These are phyloP conservation scores for Agrilus mali DNA, from an alignment of 2,888 invertebrate species.

Conservation along the genomic window DNA sequence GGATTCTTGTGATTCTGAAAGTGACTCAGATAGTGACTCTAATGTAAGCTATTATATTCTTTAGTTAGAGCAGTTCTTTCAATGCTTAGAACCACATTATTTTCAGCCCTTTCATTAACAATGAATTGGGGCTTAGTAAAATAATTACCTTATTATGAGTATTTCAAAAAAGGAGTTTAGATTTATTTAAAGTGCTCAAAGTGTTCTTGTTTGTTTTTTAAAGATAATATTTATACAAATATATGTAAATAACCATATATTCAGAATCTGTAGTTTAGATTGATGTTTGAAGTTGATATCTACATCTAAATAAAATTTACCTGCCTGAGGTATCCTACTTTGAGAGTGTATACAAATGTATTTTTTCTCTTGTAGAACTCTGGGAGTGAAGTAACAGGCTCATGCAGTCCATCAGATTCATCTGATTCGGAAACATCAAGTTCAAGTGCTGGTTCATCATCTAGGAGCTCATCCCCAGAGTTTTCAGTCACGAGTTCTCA, in stretches of 20 bases:
- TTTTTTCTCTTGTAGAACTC: constrained; percentile 31
- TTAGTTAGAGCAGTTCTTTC: background rate
- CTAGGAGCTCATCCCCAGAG: constrained; percentile 34
- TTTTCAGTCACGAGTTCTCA: constrained; percentile 49
- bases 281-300: no score
- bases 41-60: constrained; percentile 23
- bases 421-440: constrained; percentile 33
- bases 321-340: background rate
- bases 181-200: no score
- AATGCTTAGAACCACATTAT: no score
- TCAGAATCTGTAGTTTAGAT: no score
- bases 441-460: constrained; percentile 30
- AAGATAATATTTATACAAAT: no score
- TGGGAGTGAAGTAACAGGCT: constrained; percentile 33
- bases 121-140: no score
- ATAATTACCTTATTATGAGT: no score
- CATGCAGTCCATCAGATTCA: constrained; percentile 32
- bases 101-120: no score
- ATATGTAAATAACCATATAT: no score
- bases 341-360: background rate
- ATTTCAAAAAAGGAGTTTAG: no score
- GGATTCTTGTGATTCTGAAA: constrained; percentile 39
- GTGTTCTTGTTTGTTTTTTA: no score
- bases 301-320: no score
- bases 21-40: constrained; percentile 44